Evolutionary conservation across 2,888 invertebrate genomes (phyloP).

Genomic region (Coleophora deauratella): DNA sequence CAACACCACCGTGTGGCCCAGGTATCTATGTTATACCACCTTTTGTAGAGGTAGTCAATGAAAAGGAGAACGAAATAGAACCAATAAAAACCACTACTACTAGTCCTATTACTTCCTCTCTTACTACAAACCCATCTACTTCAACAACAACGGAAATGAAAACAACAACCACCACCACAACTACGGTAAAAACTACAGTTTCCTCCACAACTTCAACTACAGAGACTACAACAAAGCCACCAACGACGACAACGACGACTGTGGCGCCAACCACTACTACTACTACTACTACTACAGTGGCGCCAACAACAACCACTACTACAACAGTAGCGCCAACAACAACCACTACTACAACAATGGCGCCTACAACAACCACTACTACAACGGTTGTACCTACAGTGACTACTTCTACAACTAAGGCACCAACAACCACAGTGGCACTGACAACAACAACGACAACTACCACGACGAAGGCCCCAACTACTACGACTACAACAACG

Average conservation of each 20-base stretch:
- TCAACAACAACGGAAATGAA: too few species aligned
- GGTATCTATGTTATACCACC: background rate
- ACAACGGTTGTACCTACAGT: constrained; percentile 4
- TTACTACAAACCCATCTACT: too few species aligned
- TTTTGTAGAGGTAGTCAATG: too few species aligned
- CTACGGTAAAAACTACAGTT: background rate
- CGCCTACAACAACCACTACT: constrained; percentile 1
- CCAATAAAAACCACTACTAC: background rate
- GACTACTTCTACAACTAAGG: background rate
- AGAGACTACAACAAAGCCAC: background rate
- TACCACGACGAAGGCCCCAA: background rate
- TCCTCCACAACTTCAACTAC: background rate
- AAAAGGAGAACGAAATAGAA: background rate
- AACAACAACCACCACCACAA: background rate
- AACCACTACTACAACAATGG: background rate
- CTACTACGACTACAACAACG: background rate
- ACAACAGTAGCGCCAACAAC: too few species aligned
- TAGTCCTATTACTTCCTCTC: too few species aligned
- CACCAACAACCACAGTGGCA: background rate
- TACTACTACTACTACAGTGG: constrained; percentile 1
- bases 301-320: constrained; percentile 1
- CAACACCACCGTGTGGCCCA: background rate
- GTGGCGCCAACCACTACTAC: background rate
- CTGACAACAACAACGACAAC: background rate
- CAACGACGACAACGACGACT: background rate